A percentile compares a stretch with the other conserved stretches of the same genome.
phyloP scores from a whole-genome alignment of 2,797 vertebrate species.

The Brachyrhaphis roseni region DNA sequence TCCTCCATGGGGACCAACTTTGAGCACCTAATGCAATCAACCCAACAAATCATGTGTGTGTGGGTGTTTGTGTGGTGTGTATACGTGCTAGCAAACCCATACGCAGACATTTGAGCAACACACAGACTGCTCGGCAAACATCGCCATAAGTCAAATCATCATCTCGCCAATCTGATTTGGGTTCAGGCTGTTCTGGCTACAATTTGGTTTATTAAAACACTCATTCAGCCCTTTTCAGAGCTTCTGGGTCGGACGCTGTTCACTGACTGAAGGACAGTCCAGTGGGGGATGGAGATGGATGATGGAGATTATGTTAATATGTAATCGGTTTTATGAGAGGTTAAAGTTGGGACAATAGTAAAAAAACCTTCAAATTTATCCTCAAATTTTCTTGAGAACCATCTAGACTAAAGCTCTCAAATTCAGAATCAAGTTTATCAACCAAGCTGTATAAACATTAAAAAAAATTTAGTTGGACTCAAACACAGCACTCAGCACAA shows the following conservation, averaged over 20 bases:
- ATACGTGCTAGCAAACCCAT: neutral
- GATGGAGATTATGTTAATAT: constrained; percentile 55
- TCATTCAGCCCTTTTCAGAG: constrained; percentile 40
- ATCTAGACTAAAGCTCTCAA: neutral
- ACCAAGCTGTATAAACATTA: neutral
- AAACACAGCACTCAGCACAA: neutral
- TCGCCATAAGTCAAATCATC: constrained; percentile 65
- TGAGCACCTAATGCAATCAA: constrained; percentile 80
- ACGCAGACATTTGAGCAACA: constrained; percentile 24
- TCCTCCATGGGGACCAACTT: constrained; percentile 75
- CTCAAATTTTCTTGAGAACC: neutral
- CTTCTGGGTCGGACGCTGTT: constrained; percentile 39
- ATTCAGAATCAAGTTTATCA: neutral
- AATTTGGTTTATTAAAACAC: constrained; percentile 72
- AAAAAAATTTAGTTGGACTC: neutral
- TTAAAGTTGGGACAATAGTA: neutral
- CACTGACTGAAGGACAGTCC: constrained; percentile 43
- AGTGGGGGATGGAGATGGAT: neutral
- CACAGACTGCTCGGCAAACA: constrained; percentile 58
- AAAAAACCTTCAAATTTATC: neutral
- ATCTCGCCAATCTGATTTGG: constrained; percentile 75
- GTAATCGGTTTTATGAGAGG: constrained; percentile 70
- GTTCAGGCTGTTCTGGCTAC: constrained; percentile 66
- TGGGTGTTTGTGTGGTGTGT: constrained; percentile 1
- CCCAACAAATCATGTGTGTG: constrained; percentile 64